Conservation (phyloP, 2,888 invertebrate genomes). For the Shargacucullia verbasci region DNA sequence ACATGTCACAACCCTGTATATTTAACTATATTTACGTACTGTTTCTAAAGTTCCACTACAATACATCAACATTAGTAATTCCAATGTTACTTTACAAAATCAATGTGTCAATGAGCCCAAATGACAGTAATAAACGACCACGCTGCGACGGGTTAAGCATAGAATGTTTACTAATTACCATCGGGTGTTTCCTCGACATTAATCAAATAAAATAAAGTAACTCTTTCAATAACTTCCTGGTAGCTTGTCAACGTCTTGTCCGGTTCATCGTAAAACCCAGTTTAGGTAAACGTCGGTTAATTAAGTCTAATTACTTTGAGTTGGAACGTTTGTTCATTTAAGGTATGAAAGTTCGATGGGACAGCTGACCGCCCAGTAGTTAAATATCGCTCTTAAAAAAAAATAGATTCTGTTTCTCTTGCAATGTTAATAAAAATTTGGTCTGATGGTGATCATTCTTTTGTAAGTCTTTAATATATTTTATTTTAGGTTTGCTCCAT, state of each 20-base stretch:
- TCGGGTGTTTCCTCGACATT: conserved; percentile 18
- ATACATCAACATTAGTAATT: conserved; percentile 7
- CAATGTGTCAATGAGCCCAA: conserved; percentile 31
- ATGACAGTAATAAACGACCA: conserved; percentile 46
- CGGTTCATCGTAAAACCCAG: conserved; percentile 52
- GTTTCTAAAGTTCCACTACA: background rate
- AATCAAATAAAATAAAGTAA: conserved; percentile 32
- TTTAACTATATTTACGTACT: no score
- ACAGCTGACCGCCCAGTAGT: conserved; percentile 12
- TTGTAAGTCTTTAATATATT: no score
- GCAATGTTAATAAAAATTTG: no score
- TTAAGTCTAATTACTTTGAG: conserved; percentile 60
- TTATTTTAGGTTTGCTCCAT: no score
- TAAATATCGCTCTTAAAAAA: background rate
- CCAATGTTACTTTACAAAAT: conserved; percentile 34
- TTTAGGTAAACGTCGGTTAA: conserved; percentile 63
- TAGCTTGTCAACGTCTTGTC: conserved; percentile 57
- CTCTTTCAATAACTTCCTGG: conserved; percentile 41
- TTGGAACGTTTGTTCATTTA: conserved; percentile 51
- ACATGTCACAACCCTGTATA: no score
- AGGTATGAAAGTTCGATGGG: conserved; percentile 46
- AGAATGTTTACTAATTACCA: conserved; percentile 36
- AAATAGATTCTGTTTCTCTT: no score
- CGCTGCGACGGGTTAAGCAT: conserved; percentile 22
- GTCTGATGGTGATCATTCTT: no score